A percentile compares a stretch with the other conserved stretches of the same genome.
phyloP scores from a whole-genome alignment of 2,888 invertebrate genomes.

The Callosobruchus maculatus region DNA sequence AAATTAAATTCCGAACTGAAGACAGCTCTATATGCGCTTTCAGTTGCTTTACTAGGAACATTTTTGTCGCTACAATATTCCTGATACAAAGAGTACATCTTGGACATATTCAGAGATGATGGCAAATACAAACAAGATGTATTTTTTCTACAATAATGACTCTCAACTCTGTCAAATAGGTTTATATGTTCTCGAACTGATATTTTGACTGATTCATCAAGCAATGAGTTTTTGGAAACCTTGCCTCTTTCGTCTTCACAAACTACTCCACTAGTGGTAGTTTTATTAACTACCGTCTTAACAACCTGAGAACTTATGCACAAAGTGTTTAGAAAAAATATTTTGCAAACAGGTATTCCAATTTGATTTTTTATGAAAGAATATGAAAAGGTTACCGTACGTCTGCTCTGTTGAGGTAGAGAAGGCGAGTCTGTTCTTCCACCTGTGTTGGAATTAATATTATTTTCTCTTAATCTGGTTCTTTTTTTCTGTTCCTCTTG shows the following conservation, averaged over 20 bases:
- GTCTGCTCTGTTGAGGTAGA: too few relatives aligned
- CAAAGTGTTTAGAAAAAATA: conserved; percentile 9
- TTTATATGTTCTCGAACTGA: conserved; percentile 14
- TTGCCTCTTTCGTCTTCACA: conserved; percentile 13
- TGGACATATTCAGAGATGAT: conserved; percentile 15
- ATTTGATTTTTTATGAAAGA: too few relatives aligned
- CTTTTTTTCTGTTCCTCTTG: too few relatives aligned
- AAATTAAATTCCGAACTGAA: conserved; percentile 29
- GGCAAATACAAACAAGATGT: conserved; percentile 8
- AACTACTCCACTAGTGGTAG: conserved; percentile 2
- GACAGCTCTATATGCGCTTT: conserved; percentile 15
- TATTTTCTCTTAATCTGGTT: too few relatives aligned
- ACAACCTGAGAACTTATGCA: conserved; percentile 4
- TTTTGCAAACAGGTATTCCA: too few relatives aligned
- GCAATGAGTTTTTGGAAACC: conserved; percentile 12
- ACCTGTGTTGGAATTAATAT: too few relatives aligned
- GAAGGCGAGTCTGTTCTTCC: too few relatives aligned
- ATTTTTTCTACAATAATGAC: conserved; percentile 17
- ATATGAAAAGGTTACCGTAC: too few relatives aligned
- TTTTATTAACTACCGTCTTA: conserved; percentile 5
- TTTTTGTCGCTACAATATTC: conserved; percentile 17
- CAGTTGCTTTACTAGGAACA: conserved; percentile 9
- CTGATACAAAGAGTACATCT: conserved; percentile 16
- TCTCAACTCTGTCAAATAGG: conserved; percentile 15
- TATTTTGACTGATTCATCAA: conserved; percentile 12